A percentile compares a stretch with the other conserved stretches of the same genome.
Conservation (phyloP, 2,113 vertebrate species). For the Colinus virginianus region DNA sequence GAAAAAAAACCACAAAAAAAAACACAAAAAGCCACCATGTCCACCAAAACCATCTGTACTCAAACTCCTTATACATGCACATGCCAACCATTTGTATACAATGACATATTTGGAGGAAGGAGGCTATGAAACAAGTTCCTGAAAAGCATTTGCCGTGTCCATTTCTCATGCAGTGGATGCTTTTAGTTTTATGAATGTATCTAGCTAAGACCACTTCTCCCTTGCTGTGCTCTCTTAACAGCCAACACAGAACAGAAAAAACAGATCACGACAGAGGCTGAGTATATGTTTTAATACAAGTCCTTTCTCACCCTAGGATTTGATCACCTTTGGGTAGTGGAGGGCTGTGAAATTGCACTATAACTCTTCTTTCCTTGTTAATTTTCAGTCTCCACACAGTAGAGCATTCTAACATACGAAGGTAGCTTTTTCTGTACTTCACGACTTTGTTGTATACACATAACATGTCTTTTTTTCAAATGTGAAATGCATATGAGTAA, state of each 20-base stretch:
- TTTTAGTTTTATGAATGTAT: not conserved
- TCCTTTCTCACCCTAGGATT: not conserved
- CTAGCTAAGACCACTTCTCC: not conserved
- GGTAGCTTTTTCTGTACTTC: not conserved
- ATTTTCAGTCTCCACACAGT: not conserved
- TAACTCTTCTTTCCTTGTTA: not conserved
- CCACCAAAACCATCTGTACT: not conserved
- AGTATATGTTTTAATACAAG: not conserved
- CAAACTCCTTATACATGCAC: accelerated
- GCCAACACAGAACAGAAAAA: not conserved
- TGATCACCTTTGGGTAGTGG: not conserved
- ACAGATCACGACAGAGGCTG: not conserved
- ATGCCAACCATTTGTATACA: not conserved
- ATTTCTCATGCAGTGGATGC: not conserved
- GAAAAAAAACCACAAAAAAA: accelerated
- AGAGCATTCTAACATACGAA: not conserved
- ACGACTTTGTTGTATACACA: not conserved
- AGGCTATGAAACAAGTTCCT: not conserved
- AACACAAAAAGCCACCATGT: not conserved
- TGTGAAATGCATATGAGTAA: not conserved
- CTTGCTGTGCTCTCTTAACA: not conserved
- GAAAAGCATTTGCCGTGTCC: not conserved
- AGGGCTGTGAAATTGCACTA: not conserved
- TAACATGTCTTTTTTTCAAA: not conserved
- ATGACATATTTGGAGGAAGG: not conserved